Evolutionary conservation across 2,888 invertebrate genomes (phyloP).

Genomic region (Stratiomys singularior): DNA sequence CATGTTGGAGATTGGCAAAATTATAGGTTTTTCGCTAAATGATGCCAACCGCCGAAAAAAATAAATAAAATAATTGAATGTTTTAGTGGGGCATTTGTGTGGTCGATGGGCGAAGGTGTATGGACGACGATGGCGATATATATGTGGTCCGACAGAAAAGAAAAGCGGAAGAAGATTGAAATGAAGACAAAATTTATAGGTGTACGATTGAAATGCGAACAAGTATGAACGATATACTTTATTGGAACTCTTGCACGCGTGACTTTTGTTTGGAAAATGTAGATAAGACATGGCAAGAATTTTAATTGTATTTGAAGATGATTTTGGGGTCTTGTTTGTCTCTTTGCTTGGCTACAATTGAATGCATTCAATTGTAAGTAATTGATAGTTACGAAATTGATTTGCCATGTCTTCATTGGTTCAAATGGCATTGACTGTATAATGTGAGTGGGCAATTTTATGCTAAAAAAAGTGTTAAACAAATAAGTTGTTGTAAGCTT

Average conservation of each 20-base stretch:
- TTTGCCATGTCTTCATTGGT: not conserved
- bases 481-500: too few species aligned
- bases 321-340: not conserved
- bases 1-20: slow-evolving; percentile 13
- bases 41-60: not conserved
- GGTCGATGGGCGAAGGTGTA: slow-evolving; percentile 15
- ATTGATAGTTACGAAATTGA: slow-evolving; percentile 6
- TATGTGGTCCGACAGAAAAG: not conserved
- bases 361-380: not conserved
- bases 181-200: not conserved
- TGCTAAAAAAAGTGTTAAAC: too few species aligned
- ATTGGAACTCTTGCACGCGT: not conserved
- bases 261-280: not conserved
- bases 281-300: slow-evolving; percentile 6
- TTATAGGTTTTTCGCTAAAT: slow-evolving; percentile 31
- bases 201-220: not conserved
- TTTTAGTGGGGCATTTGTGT: slow-evolving; percentile 24
- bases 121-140: not conserved
- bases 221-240: not conserved
- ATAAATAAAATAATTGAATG: slow-evolving; percentile 33
- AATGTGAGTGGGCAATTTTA: too few species aligned
- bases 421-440: too few species aligned
- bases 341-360: not conserved
- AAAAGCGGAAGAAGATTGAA: slow-evolving; percentile 9
- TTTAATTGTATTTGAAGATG: not conserved